Evolutionary conservation across 1,140 invertebrate genomes (phyloP), one percentile per base, ranked within the genome.

Genomic region (Araneus ventricosus): DNA sequence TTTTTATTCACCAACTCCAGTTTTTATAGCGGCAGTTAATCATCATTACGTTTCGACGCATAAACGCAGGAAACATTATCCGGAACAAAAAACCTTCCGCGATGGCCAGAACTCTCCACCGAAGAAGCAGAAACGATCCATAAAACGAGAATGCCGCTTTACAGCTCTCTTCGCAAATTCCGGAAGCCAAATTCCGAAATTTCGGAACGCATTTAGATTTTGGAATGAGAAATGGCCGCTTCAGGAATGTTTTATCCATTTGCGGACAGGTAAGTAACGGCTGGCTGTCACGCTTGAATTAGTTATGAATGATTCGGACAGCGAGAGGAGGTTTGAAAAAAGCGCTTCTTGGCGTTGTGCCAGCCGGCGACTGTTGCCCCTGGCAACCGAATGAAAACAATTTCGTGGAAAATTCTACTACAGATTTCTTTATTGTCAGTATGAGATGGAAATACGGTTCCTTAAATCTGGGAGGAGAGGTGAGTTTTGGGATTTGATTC

Each of bases 271-370:
- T 90, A 90, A 90, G 88, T 90, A 90, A 90, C 88, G 88, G 41
- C 70, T 30, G 67, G 57, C 7, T 57, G 70, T 90, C 88, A 90
- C 88, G 88, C 88, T 80, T 90, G 88, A 90, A 90, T 90, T 80
- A 79, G 70, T 90, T 90, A 90, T 80, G 88, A 61, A 70, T 45
- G 27, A 63, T 39, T 10, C 14, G 52, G 63, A 67, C 24, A 67
- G 8, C 24, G 80, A 27, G 61, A 10, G 4, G 22, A 8, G 27
- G 34, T 88, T 63, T 88, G 86, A 88, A 88, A 88, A 37, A 39
- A 63, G 86, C 59, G 45, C 59, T n/a, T 61, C 34, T 34, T 37
- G 86, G 86, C 61, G 37, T n/a, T 7, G 37, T 37, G 86, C 86
- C 86, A 88, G 57, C 10, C 59, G 57, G 27, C 27, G 37, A n/a